Conservation (phyloP, 2,888 invertebrate genomes). For the Parochlus steinenii region DNA sequence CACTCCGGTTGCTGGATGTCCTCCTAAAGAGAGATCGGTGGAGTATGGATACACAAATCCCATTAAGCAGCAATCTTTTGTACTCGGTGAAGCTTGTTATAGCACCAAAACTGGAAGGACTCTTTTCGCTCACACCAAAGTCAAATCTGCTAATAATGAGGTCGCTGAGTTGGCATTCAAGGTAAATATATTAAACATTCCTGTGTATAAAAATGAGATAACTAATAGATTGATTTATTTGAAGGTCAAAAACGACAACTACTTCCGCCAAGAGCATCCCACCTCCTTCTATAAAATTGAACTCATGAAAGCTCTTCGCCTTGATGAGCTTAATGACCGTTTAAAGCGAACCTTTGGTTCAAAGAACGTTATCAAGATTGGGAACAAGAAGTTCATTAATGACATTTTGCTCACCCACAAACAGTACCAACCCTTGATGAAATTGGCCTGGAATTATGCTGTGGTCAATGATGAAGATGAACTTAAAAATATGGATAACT, state of each 20-base stretch:
- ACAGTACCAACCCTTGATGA: conserved; percentile 19
- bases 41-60: conserved; percentile 21
- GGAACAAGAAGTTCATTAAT: conserved; percentile 17
- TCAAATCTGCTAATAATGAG: conserved; percentile 7
- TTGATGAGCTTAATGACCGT: conserved; percentile 19
- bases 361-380: conserved; percentile 16
- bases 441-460: conserved; percentile 21
- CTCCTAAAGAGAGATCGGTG: conserved; percentile 15
- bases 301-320: conserved; percentile 19
- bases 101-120: conserved; percentile 17
- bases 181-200: too few species aligned
- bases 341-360: conserved; percentile 15
- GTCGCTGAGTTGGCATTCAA: conserved; percentile 9
- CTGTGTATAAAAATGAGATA: too few species aligned
- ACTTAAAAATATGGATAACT: conserved; percentile 16
- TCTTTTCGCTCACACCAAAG: conserved; percentile 18
- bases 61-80: conserved; percentile 16
- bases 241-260: conserved; percentile 15
- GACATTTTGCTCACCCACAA: conserved; percentile 16
- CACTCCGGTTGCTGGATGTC: conserved; percentile 18
- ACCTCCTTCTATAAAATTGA: conserved; percentile 19
- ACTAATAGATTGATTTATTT: conserved; percentile 1
- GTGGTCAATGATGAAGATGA: conserved; percentile 17
- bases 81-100: conserved; percentile 22
- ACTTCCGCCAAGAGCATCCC: conserved; percentile 18